Conservation (phyloP, 2,888 invertebrate species). For the Torymus texanus region DNA sequence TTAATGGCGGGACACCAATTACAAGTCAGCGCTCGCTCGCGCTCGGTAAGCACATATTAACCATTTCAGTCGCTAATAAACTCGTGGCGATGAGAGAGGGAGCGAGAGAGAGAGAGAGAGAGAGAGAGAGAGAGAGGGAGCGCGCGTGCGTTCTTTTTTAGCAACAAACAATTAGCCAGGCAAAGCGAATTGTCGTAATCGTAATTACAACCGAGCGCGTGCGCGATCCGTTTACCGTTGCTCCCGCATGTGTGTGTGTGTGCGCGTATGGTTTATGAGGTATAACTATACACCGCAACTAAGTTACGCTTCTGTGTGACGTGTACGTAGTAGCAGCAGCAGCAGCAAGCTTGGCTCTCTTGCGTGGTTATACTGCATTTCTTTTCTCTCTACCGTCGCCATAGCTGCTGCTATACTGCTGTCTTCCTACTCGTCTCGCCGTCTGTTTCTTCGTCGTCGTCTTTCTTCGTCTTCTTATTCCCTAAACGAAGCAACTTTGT, state of each 20-base stretch:
- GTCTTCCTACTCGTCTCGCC: neutral
- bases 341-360: neutral
- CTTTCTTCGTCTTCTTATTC: slow-evolving; percentile 22
- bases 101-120: neutral
- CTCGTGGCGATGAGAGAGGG: slow-evolving; percentile 39
- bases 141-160: slow-evolving; percentile 27
- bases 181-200: slow-evolving; percentile 58
- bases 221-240: slow-evolving; percentile 46
- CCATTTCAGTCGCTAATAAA: slow-evolving; percentile 55
- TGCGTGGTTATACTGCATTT: neutral
- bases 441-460: neutral
- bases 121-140: neutral
- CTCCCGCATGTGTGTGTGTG: neutral
- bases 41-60: slow-evolving; percentile 52
- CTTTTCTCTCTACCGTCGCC: neutral
- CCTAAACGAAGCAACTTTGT: slow-evolving; percentile 28
- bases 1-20: slow-evolving; percentile 52
- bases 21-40: slow-evolving; percentile 37
- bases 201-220: slow-evolving; percentile 54
- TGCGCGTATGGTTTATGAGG: slow-evolving; percentile 50
- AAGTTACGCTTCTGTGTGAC: slow-evolving; percentile 46
- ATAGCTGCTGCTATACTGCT: neutral
- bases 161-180: slow-evolving; percentile 56
- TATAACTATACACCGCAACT: slow-evolving; percentile 56
- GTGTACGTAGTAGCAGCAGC: slow-evolving; percentile 1